phyloP scores from a whole-genome alignment of 1,140 invertebrate genomes.

The Apis laboriosa region DNA sequence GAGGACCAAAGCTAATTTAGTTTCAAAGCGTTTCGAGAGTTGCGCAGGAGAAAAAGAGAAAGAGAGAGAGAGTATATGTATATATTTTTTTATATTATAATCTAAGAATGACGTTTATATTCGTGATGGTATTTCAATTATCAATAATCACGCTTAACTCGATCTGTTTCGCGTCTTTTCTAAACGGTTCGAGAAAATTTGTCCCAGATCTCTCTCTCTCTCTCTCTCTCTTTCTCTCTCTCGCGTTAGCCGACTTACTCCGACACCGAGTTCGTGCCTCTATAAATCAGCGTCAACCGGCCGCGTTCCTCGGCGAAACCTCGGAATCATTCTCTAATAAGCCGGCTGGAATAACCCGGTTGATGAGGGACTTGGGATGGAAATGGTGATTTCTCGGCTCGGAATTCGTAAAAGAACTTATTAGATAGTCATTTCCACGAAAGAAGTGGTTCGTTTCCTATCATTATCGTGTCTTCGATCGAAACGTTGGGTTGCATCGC shows the following conservation, averaged over 20 bases:
- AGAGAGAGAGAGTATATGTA: too few species aligned
- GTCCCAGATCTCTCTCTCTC: slow-evolving; percentile 1
- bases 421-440: neutral
- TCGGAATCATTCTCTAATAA: slow-evolving; percentile 32
- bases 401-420: neutral
- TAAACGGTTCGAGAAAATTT: slow-evolving; percentile 4
- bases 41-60: too few species aligned
- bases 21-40: neutral
- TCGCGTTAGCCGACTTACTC: neutral
- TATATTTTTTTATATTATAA: too few species aligned
- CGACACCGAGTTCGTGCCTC: neutral
- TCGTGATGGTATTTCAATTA: neutral
- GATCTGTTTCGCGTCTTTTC: neutral
- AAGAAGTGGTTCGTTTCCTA: neutral
- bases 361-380: too few species aligned
- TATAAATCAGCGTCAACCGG: slow-evolving; percentile 17
- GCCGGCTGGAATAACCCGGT: neutral
- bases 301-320: neutral
- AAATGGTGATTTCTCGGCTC: neutral
- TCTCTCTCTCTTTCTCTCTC: too few species aligned
- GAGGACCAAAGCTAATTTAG: neutral
- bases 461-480: neutral
- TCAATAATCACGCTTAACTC: neutral
- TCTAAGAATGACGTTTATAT: slow-evolving; percentile 14
- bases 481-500: neutral